Evolutionary conservation across 2,888 invertebrate species (phyloP).

Genomic region (Cheilosia impressa): DNA sequence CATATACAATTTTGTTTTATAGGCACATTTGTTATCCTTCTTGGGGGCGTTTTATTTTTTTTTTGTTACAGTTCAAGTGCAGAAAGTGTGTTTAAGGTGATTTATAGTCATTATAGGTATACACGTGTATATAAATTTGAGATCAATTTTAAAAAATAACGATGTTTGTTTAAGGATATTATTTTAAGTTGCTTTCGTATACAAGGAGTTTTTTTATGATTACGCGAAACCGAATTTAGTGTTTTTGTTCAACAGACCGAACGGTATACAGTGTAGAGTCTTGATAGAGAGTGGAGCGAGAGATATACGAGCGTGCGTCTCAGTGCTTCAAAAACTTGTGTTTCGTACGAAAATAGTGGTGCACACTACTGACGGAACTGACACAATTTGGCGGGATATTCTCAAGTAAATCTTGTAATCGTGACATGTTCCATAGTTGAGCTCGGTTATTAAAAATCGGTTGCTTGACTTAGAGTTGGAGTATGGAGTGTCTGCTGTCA

Average conservation of each 20-base stretch:
- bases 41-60: slow-evolving; percentile 44
- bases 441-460: slow-evolving; percentile 65
- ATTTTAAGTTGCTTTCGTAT: slow-evolving; percentile 78
- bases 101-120: slow-evolving; percentile 69
- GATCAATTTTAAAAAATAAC: slow-evolving; percentile 76
- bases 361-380: slow-evolving; percentile 73
- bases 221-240: slow-evolving; percentile 70
- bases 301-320: slow-evolving; percentile 8
- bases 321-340: slow-evolving; percentile 71
- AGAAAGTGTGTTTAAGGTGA: slow-evolving; percentile 65
- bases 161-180: slow-evolving; percentile 23
- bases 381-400: slow-evolving; percentile 77
- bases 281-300: slow-evolving; percentile 9
- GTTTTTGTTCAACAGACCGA: slow-evolving; percentile 61
- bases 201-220: slow-evolving; percentile 76
- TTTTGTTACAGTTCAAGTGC: slow-evolving; percentile 68
- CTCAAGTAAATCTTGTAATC: slow-evolving; percentile 74
- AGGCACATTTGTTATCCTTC: slow-evolving; percentile 75
- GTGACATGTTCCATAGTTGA: slow-evolving; percentile 77
- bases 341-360: slow-evolving; percentile 77
- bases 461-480: slow-evolving; percentile 48
- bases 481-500: slow-evolving; percentile 56
- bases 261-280: slow-evolving; percentile 58
- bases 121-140: slow-evolving; percentile 74
- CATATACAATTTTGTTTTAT: slow-evolving; percentile 73